Evolutionary conservation across 2,113 vertebrate genomes (phyloP).

Genomic region (Microcebus griseorufus): DNA sequence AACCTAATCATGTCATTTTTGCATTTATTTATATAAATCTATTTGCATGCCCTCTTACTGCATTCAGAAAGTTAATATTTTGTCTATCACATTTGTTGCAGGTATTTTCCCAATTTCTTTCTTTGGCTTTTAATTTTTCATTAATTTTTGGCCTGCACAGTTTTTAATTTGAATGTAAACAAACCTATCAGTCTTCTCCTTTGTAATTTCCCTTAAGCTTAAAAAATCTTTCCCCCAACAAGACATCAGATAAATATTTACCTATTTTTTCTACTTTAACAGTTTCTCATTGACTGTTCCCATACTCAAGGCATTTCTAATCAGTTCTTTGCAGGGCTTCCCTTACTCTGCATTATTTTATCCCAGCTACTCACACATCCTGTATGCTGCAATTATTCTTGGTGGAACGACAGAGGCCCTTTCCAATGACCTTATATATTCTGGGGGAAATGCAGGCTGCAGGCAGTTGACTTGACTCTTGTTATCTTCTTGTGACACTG

Average conservation of each 20-base stretch:
- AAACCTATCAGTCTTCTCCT: neutral
- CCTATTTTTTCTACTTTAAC: neutral
- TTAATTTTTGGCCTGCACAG: neutral
- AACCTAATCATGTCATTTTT: neutral
- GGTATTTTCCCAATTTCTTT: neutral
- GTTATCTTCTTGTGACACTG: no score
- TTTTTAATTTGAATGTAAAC: neutral
- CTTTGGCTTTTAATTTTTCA: neutral
- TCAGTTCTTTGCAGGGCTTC: neutral
- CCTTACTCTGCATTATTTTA: neutral
- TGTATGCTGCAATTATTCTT: neutral
- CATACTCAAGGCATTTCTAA: neutral
- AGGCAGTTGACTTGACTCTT: neutral
- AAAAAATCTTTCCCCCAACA: slow-evolving; percentile 2
- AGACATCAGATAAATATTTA: neutral
- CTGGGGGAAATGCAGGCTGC: neutral
- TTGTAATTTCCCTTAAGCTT: neutral
- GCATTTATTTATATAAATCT: neutral
- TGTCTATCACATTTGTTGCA: neutral
- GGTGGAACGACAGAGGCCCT: neutral
- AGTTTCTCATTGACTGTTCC: neutral
- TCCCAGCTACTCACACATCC: neutral
- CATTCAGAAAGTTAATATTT: neutral
- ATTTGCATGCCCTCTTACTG: neutral
- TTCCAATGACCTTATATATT: neutral